phyloP scores from a whole-genome alignment of 2,888 invertebrate genomes.

The Embidobia sp. region DNA sequence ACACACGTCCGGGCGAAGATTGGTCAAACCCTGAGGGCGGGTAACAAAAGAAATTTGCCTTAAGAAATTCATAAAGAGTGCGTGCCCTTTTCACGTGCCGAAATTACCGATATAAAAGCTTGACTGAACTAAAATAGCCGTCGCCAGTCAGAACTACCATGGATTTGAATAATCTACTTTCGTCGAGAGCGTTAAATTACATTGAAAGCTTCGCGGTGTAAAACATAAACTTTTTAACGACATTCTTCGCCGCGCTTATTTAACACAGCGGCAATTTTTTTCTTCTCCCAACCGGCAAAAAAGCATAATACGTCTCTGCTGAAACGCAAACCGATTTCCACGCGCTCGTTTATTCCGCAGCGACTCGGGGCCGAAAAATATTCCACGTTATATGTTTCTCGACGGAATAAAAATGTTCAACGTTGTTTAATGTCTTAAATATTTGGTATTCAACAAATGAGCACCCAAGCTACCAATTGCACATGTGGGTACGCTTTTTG shows the following conservation, averaged over 20 bases:
- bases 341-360: conserved; percentile 3
- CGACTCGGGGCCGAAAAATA: conserved; percentile 10
- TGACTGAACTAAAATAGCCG: conserved; percentile 33
- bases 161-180: conserved; percentile 54
- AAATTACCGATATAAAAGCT: conserved; percentile 51
- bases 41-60: conserved; percentile 59
- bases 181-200: conserved; percentile 34
- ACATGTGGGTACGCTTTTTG: conserved; percentile 49
- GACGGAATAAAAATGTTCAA: conserved; percentile 17
- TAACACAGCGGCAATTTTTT: too few species aligned
- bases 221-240: conserved; percentile 23
- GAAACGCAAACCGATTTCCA: too few species aligned
- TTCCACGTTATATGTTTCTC: conserved; percentile 18
- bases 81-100: conserved; percentile 49
- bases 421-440: conserved; percentile 13
- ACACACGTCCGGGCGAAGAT: too few species aligned
- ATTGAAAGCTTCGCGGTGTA: conserved; percentile 23
- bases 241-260: conserved; percentile 6
- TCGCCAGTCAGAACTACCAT: conserved; percentile 24
- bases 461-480: conserved; percentile 13
- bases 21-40: conserved; percentile 20
- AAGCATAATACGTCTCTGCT: too few species aligned
- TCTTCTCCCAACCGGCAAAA: too few species aligned
- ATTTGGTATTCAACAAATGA: conserved; percentile 51
- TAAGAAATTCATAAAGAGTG: conserved; percentile 55